phyloP scores from a whole-genome alignment of 1,140 invertebrate species.

The Drosophila sucinea region DNA sequence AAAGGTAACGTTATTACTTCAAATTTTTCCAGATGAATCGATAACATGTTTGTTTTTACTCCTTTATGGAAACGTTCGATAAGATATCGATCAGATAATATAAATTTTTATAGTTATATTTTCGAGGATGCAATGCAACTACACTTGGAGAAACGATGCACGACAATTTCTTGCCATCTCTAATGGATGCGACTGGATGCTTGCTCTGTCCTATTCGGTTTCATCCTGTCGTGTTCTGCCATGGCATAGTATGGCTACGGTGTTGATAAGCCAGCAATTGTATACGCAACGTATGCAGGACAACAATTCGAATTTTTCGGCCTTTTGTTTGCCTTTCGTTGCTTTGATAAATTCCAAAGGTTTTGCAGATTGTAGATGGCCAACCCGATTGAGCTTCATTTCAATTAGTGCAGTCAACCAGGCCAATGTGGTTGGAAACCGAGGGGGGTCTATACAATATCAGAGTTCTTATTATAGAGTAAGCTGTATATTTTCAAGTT shows the following conservation, averaged over 20 bases:
- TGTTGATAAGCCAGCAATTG: conserved; percentile 56
- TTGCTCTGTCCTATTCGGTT: not conserved
- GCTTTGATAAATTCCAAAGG: conserved; percentile 27
- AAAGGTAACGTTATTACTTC: no score
- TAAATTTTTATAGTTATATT: no score
- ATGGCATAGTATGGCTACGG: conserved; percentile 30
- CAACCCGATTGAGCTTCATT: conserved; percentile 18
- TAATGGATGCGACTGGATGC: not conserved
- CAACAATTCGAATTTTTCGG: conserved; percentile 31
- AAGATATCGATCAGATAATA: no score
- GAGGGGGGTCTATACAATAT: conserved; percentile 36
- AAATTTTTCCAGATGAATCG: no score
- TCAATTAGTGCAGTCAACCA: conserved; percentile 41
- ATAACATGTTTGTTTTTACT: no score
- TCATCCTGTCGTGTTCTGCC: not conserved
- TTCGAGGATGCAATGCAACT: no score
- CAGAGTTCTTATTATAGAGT: conserved; percentile 33
- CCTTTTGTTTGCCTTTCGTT: conserved; percentile 30
- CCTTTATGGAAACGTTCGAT: no score
- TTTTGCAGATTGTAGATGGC: conserved; percentile 10
- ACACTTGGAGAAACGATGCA: not conserved
- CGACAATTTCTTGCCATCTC: not conserved
- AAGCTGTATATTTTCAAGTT: conserved; percentile 40
- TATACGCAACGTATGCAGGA: conserved; percentile 42
- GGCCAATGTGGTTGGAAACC: not conserved